Conservation (phyloP, 2,113 vertebrate species). For the Beaufortia kweichowensis region DNA sequence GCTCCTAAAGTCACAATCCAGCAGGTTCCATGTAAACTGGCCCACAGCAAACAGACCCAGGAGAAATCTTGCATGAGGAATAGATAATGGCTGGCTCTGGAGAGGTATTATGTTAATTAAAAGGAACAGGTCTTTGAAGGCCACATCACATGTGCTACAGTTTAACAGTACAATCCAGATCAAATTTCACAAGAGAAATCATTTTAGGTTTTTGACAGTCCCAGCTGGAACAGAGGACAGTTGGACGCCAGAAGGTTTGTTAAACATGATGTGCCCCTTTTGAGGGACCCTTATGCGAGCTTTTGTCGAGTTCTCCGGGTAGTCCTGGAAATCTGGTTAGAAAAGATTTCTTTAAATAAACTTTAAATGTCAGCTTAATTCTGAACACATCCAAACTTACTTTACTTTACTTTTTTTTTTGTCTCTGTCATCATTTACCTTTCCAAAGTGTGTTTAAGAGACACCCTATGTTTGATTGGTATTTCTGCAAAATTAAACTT, state of each 20-base stretch:
- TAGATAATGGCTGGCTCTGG: neutral
- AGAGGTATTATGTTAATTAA: neutral
- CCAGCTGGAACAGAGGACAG: neutral
- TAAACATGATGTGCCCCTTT: neutral
- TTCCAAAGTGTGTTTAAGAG: too few species aligned
- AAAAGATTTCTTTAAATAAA: neutral
- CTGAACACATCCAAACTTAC: too few species aligned
- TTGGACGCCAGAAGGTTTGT: neutral
- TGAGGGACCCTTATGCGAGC: neutral
- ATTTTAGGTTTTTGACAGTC: neutral
- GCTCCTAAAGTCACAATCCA: neutral
- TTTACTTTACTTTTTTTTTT: too few species aligned
- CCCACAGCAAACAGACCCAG: neutral
- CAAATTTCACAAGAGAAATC: slow-evolving; percentile 2
- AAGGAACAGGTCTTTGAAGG: slow-evolving; percentile 15
- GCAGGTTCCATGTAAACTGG: neutral
- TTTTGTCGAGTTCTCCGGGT: neutral
- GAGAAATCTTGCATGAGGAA: neutral
- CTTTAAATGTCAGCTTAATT: too few species aligned
- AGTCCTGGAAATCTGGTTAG: neutral
- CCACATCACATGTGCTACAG: neutral
- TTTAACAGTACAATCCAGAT: neutral
- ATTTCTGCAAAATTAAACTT: too few species aligned
- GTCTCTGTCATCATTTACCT: too few species aligned
- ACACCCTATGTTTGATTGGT: too few species aligned